phyloP scores from a whole-genome alignment of 2,797 vertebrate species.

The Percopsis omiscomaycus region DNA sequence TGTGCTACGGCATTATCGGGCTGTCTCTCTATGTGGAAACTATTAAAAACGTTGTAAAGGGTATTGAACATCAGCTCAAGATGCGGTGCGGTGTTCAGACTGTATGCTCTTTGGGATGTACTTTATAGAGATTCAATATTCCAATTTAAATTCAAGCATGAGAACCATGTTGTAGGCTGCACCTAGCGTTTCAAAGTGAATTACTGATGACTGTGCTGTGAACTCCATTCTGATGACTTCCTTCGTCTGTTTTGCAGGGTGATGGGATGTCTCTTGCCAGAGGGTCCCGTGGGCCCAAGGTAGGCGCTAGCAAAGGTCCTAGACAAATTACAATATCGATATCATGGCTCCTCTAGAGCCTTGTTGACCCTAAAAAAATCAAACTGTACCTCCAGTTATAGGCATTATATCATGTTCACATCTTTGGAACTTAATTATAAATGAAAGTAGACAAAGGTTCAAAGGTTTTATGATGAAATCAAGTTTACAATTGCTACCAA shows the following conservation, averaged over 20 bases:
- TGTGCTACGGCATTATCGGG: slow-evolving; percentile 43
- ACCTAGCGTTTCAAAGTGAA: slow-evolving; percentile 41
- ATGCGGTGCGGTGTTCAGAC: slow-evolving; percentile 20
- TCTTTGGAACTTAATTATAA: background rate
- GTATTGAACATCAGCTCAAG: slow-evolving; percentile 17
- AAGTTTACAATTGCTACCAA: background rate
- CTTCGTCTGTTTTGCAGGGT: slow-evolving; percentile 76
- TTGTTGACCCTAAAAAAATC: background rate
- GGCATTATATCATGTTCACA: background rate
- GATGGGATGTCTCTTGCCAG: slow-evolving; percentile 76
- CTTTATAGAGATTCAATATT: slow-evolving; percentile 34
- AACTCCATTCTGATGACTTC: slow-evolving; percentile 21
- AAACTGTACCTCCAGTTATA: background rate
- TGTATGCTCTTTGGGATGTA: slow-evolving; percentile 21
- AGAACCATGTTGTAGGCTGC: slow-evolving; percentile 10
- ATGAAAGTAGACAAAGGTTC: background rate
- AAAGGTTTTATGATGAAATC: background rate
- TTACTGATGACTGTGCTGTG: slow-evolving; percentile 30
- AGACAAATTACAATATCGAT: background rate
- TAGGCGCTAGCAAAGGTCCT: slow-evolving; percentile 55
- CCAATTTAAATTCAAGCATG: slow-evolving; percentile 35
- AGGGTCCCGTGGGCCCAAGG: slow-evolving; percentile 94
- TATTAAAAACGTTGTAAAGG: slow-evolving; percentile 39
- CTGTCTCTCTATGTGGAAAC: slow-evolving; percentile 31
- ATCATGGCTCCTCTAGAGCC: background rate